A percentile compares a stretch with the other conserved stretches of the same genome.
phyloP scores from a whole-genome alignment of 2,888 invertebrate species.

The Pandemis cinnamomeana region DNA sequence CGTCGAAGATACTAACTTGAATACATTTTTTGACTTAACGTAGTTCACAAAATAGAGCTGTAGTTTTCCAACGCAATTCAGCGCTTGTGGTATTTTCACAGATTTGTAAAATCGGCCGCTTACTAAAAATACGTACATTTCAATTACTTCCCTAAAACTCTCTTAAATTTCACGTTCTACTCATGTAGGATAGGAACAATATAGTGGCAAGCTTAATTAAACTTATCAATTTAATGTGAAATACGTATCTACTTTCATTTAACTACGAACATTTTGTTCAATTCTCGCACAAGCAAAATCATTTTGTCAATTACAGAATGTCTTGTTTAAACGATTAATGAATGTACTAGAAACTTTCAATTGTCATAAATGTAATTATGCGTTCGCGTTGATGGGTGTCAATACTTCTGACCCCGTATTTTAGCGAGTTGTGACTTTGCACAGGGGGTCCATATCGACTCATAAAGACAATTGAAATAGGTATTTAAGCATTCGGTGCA shows the following conservation, averaged over 20 bases:
- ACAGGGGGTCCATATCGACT: background rate
- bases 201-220: no score
- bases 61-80: no score
- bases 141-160: no score
- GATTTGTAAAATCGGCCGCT: no score
- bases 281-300: background rate
- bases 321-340: constrained; percentile 18
- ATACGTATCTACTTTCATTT: background rate
- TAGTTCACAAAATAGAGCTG: no score
- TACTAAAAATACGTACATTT: no score
- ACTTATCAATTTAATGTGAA: background rate
- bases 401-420: constrained; percentile 9
- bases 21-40: no score
- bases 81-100: no score
- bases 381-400: constrained; percentile 13
- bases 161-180: no score
- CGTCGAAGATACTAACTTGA: no score
- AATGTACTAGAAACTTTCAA: constrained; percentile 9
- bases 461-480: constrained; percentile 7
- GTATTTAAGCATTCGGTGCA: background rate
- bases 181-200: no score
- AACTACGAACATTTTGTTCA: background rate
- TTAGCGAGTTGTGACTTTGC: constrained; percentile 1
- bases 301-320: background rate
- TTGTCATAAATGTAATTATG: constrained; percentile 16